These are phyloP conservation scores for Harpagus bidentatus DNA, from an alignment of 2,113 vertebrate genomes.

Conservation along the genomic window DNA sequence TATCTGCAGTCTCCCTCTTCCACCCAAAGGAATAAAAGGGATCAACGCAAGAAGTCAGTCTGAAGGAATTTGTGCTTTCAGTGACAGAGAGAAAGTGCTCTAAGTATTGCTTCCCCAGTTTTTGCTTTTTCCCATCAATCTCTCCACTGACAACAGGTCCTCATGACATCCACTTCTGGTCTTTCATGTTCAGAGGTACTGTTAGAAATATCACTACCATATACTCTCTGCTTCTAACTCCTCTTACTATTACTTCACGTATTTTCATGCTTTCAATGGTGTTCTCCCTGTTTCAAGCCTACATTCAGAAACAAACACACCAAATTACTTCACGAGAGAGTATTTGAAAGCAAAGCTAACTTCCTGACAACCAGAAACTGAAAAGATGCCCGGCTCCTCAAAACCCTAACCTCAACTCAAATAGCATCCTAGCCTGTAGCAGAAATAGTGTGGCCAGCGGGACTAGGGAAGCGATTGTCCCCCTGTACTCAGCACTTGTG, in stretches of 20 bases:
- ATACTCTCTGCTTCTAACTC: neutral
- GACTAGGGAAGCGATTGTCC: neutral
- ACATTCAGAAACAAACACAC: neutral
- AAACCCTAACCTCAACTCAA: neutral
- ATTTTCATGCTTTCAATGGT: neutral
- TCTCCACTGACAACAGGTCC: neutral
- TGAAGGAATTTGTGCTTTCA: neutral
- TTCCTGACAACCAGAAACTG: neutral
- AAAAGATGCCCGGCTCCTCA: neutral
- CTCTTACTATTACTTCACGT: neutral
- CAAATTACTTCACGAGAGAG: neutral
- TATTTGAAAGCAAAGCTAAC: neutral
- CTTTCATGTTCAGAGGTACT: neutral
- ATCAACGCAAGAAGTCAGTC: neutral
- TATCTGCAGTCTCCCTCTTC: neutral
- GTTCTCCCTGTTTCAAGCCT: neutral
- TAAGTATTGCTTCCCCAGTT: neutral
- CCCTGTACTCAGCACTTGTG: fast-evolving
- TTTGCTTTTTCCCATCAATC: neutral
- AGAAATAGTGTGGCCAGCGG: neutral
- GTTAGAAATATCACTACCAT: neutral
- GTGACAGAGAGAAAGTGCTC: neutral
- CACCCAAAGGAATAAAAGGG: neutral
- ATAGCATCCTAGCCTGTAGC: neutral
- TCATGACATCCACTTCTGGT: neutral